Evolutionary conservation across 2,113 vertebrate species (phyloP).

Genomic region (Grammomys dolichurus): DNA sequence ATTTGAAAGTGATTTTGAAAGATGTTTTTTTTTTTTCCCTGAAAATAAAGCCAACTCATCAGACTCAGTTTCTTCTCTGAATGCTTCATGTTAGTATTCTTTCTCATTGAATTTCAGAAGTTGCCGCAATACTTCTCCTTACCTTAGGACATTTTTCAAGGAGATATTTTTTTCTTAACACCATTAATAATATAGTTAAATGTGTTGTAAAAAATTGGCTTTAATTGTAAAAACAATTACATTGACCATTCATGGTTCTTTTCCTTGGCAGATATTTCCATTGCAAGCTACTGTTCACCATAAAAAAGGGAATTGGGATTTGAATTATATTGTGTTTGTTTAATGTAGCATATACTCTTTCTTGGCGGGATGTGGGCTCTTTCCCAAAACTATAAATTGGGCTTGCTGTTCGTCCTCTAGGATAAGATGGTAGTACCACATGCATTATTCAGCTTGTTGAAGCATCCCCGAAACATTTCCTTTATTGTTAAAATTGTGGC

Average conservation of each 20-base stretch:
- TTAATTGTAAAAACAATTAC: slow-evolving; percentile 70
- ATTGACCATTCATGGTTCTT: slow-evolving; percentile 28
- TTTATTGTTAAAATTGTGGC: slow-evolving; percentile 76
- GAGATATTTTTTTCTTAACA: neutral
- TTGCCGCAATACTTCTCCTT: neutral
- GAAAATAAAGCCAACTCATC: slow-evolving; percentile 58
- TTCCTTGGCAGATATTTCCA: slow-evolving; percentile 56
- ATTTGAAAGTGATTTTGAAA: slow-evolving; percentile 64
- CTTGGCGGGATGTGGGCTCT: slow-evolving; percentile 60
- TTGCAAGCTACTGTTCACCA: slow-evolving; percentile 44
- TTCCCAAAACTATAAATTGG: slow-evolving; percentile 59
- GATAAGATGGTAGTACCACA: neutral
- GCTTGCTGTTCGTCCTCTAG: slow-evolving; percentile 23
- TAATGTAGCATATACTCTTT: slow-evolving; percentile 66
- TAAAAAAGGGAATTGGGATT: slow-evolving; percentile 61
- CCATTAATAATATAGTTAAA: slow-evolving; percentile 55
- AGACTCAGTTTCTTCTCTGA: slow-evolving; percentile 16
- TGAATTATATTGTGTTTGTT: slow-evolving; percentile 80
- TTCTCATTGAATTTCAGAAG: slow-evolving; percentile 60
- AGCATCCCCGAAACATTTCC: slow-evolving; percentile 64
- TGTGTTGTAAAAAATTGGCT: slow-evolving; percentile 38
- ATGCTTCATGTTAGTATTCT: slow-evolving; percentile 47
- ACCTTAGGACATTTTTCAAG: slow-evolving; percentile 36
- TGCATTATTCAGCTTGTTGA: slow-evolving; percentile 76
- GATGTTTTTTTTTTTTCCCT: slow-evolving; percentile 56